phyloP scores from a whole-genome alignment of 2,888 invertebrate genomes.

The Zaprionus obscuricornis region DNA sequence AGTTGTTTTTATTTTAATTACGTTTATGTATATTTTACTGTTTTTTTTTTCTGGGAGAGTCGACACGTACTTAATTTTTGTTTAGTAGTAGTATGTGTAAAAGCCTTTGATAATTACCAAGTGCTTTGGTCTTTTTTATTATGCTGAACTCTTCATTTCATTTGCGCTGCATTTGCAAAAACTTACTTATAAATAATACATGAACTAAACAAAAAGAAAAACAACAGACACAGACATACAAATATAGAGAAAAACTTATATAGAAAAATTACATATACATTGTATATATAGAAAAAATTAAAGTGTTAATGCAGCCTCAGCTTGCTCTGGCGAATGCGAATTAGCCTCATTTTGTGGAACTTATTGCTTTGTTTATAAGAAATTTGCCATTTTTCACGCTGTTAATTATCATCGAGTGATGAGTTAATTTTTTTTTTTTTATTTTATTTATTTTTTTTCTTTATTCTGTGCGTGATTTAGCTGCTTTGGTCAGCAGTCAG shows the following conservation, averaged over 20 bases:
- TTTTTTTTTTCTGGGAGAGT: constrained; percentile 6
- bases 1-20: constrained; percentile 25
- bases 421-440: constrained; percentile 26
- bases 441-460: not conserved
- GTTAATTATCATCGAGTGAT: constrained; percentile 45
- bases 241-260: constrained; percentile 2
- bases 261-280: not conserved
- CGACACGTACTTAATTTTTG: too few relatives aligned
- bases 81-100: constrained; percentile 14
- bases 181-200: constrained; percentile 23
- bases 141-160: constrained; percentile 14
- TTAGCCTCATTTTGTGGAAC: constrained; percentile 13
- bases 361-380: constrained; percentile 14
- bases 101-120: constrained; percentile 27
- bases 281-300: too few relatives aligned
- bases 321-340: too few relatives aligned
- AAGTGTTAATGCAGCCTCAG: too few relatives aligned
- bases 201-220: constrained; percentile 6
- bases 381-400: constrained; percentile 10
- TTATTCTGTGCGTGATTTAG: constrained; percentile 36
- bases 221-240: too few relatives aligned
- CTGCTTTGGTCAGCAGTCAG: constrained; percentile 19
- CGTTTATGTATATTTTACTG: constrained; percentile 22
- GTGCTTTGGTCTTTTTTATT: not conserved
- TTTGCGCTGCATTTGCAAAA: constrained; percentile 6